phyloP scores from a whole-genome alignment of 1,140 invertebrate genomes.

The Ceratosolen fusciceps region DNA sequence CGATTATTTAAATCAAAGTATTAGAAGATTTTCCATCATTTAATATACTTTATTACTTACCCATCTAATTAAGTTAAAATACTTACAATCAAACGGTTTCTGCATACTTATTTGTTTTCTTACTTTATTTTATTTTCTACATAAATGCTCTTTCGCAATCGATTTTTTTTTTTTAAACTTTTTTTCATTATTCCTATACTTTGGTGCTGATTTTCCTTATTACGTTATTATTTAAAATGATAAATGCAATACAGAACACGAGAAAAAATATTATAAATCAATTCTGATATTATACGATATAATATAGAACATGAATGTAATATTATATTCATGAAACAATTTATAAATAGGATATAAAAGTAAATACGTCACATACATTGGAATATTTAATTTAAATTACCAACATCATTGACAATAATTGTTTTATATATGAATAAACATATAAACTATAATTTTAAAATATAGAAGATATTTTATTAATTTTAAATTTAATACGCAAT shows the following conservation, averaged over 20 bases:
- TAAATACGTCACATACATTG: conserved; percentile 14
- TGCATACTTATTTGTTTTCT: too few species aligned
- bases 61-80: neutral
- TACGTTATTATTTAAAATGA: too few species aligned
- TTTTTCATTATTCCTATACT: too few species aligned
- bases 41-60: neutral
- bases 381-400: conserved; percentile 8
- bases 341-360: conserved; percentile 31
- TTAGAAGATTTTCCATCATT: neutral
- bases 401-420: neutral
- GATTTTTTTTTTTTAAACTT: too few species aligned
- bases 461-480: too few species aligned
- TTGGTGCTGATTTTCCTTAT: too few species aligned
- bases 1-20: neutral
- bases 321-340: conserved; percentile 4
- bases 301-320: neutral
- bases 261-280: too few species aligned
- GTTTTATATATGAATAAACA: neutral
- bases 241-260: too few species aligned
- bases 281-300: neutral
- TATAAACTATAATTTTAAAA: neutral
- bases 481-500: too few species aligned
- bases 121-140: too few species aligned
- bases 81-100: too few species aligned
- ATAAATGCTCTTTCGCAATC: too few species aligned